Conservation (phyloP, 1,140 invertebrate genomes). For the Dendrolimus punctatus region DNA sequence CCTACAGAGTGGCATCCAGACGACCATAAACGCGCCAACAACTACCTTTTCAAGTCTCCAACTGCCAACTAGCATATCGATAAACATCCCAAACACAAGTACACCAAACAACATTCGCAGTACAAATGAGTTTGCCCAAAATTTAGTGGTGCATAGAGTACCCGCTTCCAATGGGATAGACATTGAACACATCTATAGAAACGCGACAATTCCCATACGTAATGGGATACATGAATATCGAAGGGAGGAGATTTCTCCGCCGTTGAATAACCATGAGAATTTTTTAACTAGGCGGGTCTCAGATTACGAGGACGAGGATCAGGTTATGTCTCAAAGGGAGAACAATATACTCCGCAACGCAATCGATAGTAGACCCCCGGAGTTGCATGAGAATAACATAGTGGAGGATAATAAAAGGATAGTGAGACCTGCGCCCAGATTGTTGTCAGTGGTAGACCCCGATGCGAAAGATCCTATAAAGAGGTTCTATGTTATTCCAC, state of each 20-base stretch:
- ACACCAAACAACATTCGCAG: conserved; percentile 33
- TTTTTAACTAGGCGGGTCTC: conserved; percentile 51
- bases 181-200: conserved; percentile 35
- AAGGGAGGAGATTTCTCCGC: conserved; percentile 36
- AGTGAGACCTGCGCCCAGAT: conserved; percentile 56
- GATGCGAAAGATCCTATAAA: conserved; percentile 47
- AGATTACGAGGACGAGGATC: conserved; percentile 56
- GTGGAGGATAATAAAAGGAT: conserved; percentile 51
- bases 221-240: conserved; percentile 57
- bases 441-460: conserved; percentile 45
- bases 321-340: conserved; percentile 33
- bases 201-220: conserved; percentile 30
- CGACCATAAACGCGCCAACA: conserved; percentile 29
- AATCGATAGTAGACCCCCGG: conserved; percentile 34
- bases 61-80: conserved; percentile 37
- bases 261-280: conserved; percentile 48
- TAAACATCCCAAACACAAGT: conserved; percentile 42
- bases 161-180: conserved; percentile 43
- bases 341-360: conserved; percentile 24
- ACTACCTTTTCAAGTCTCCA: conserved; percentile 34
- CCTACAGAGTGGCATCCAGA: conserved; percentile 41
- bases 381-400: conserved; percentile 47
- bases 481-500: conserved; percentile 60
- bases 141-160: conserved; percentile 45
- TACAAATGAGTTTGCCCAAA: conserved; percentile 46